Conservation (phyloP, 2,888 invertebrate genomes). For the Amaurobius ferox region DNA sequence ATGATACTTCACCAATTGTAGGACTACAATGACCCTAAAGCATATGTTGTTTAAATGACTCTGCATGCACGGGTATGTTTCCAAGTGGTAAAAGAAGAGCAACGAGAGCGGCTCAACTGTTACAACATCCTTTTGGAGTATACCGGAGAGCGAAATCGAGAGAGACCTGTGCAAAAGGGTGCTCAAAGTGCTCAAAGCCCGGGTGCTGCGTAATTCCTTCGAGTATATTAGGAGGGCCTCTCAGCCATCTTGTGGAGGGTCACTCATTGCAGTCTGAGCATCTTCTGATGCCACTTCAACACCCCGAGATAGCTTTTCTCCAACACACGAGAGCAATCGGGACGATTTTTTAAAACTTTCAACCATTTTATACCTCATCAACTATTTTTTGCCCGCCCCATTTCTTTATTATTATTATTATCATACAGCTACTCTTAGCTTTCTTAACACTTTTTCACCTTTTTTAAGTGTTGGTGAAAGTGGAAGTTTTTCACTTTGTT, state of each 20-base stretch:
- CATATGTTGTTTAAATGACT: slow-evolving; percentile 22
- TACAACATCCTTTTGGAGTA: slow-evolving; percentile 55
- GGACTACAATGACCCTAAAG: slow-evolving; percentile 57
- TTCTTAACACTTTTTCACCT: slow-evolving; percentile 41
- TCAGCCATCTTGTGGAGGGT: slow-evolving; percentile 59
- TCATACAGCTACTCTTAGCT: slow-evolving; percentile 41
- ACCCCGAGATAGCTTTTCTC: slow-evolving; percentile 55
- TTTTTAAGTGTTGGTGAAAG: slow-evolving; percentile 51
- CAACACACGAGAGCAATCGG: slow-evolving; percentile 44
- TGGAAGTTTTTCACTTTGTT: slow-evolving; percentile 11
- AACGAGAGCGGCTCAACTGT: slow-evolving; percentile 50
- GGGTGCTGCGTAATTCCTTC: slow-evolving; percentile 68
- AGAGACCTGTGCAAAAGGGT: neutral
- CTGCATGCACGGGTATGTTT: slow-evolving; percentile 38
- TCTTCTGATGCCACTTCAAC: slow-evolving; percentile 54
- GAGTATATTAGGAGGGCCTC: slow-evolving; percentile 68
- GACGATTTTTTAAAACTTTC: slow-evolving; percentile 51
- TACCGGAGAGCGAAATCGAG: slow-evolving; percentile 35
- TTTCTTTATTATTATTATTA: slow-evolving; percentile 59
- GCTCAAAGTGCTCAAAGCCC: slow-evolving; percentile 47
- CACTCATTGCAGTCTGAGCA: slow-evolving; percentile 63
- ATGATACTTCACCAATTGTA: slow-evolving; percentile 67
- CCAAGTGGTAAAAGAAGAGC: slow-evolving; percentile 61
- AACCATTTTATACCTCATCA: slow-evolving; percentile 35
- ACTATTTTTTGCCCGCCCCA: slow-evolving; percentile 22